phyloP scores from a whole-genome alignment of 2,113 vertebrate genomes.

The Ptilorrhoa leucosticta region DNA sequence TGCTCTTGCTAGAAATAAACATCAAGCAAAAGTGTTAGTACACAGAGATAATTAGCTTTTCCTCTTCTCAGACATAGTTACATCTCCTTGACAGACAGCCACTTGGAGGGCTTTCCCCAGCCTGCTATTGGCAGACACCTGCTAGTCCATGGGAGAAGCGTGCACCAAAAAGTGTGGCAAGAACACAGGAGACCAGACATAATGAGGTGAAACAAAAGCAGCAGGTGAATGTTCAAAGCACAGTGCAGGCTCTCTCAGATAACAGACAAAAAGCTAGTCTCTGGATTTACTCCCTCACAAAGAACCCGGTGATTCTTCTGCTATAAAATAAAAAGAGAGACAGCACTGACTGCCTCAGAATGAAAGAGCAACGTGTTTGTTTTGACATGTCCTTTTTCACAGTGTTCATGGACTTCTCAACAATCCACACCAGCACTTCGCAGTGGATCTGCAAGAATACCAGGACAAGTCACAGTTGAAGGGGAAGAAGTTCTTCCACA shows the following conservation, averaged over 20 bases:
- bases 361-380: not conserved
- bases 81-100: not conserved
- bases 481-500: not conserved
- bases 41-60: not conserved
- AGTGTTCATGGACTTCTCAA: not conserved
- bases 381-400: not conserved
- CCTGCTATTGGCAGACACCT: not conserved
- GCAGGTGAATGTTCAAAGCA: not conserved
- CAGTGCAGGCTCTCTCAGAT: not conserved
- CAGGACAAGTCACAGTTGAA: not conserved
- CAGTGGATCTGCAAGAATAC: not conserved
- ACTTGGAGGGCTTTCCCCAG: not conserved
- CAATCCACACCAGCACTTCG: not conserved
- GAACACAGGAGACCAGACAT: not conserved
- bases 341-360: not conserved
- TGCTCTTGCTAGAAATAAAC: slow-evolving; percentile 24
- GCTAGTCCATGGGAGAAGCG: not conserved
- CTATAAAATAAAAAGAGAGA: not conserved
- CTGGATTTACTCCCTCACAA: not conserved
- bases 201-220: not conserved
- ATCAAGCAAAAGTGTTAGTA: slow-evolving; percentile 1
- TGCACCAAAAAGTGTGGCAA: not conserved
- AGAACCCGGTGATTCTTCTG: not conserved
- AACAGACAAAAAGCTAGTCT: not conserved
- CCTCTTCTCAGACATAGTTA: not conserved